Conservation (phyloP, 35 echinoderm and acorn worm species). For the Acanthaster planci region DNA sequence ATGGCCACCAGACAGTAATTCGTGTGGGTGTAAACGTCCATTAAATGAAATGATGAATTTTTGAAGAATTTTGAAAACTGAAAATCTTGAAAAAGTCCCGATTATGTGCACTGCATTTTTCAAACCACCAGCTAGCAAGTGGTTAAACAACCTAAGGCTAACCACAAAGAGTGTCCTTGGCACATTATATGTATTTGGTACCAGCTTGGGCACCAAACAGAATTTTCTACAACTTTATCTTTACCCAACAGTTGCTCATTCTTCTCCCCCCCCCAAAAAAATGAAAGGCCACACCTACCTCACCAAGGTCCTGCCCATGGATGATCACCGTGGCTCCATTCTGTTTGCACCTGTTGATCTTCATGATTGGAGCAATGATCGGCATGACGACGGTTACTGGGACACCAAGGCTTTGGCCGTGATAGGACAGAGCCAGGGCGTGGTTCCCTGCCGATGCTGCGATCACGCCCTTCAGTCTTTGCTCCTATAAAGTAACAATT, state of each 20-base stretch:
- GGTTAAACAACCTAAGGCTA: too few relatives aligned
- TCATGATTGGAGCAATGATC: conserved; percentile 97
- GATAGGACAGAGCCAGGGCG: conserved; percentile 89
- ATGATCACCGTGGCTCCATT: conserved; percentile 84
- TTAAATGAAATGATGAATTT: too few relatives aligned
- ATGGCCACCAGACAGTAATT: too few relatives aligned
- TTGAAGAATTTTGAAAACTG: too few relatives aligned
- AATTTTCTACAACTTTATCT: background rate
- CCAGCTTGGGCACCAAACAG: too few relatives aligned
- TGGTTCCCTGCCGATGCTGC: conserved; percentile 99
- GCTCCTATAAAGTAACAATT: too few relatives aligned
- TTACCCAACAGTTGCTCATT: background rate
- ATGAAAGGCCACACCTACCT: conserved; percentile 42
- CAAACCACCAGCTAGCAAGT: too few relatives aligned
- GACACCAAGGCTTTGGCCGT: conserved; percentile 82
- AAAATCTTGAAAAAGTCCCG: too few relatives aligned
- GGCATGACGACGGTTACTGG: conserved; percentile 94
- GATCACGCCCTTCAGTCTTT: conserved; percentile 82
- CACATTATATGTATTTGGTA: too few relatives aligned
- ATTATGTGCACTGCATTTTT: too few relatives aligned
- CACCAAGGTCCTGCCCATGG: conserved; percentile 82
- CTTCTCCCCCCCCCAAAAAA: background rate
- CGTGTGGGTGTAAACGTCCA: too few relatives aligned
- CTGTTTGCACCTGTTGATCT: conserved; percentile 84
- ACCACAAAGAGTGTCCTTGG: too few relatives aligned